A percentile compares a stretch with the other conserved stretches of the same genome.
These are phyloP conservation scores for Patella vulgata DNA, from an alignment of 1,140 invertebrate species.

Conservation along the genomic window DNA sequence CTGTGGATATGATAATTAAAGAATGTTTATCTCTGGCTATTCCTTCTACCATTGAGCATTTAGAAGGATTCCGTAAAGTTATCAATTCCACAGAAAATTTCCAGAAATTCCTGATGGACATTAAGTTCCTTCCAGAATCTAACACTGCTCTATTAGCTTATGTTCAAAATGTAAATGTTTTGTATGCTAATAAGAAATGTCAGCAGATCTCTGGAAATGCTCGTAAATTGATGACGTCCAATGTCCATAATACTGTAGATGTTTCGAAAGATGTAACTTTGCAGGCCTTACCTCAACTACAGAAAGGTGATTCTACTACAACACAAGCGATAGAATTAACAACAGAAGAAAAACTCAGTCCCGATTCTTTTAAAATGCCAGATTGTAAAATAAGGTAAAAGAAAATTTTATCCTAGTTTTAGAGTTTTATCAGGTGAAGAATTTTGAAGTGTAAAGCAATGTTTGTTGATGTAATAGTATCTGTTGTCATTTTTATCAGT, in stretches of 20 bases:
- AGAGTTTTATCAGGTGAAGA: too few species aligned
- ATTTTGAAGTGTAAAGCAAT: too few species aligned
- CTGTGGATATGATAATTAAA: slow-evolving; percentile 76
- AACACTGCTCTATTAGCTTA: slow-evolving; percentile 74
- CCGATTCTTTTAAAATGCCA: slow-evolving; percentile 60
- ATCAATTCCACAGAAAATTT: slow-evolving; percentile 75
- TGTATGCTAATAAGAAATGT: slow-evolving; percentile 83
- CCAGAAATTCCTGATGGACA: slow-evolving; percentile 69
- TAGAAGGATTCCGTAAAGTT: slow-evolving; percentile 75
- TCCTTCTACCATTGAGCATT: slow-evolving; percentile 77
- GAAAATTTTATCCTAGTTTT: too few species aligned
- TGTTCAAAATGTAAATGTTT: slow-evolving; percentile 78
- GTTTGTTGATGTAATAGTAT: too few species aligned
- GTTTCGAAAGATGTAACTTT: slow-evolving; percentile 60
- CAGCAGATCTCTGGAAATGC: slow-evolving; percentile 78
- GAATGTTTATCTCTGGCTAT: slow-evolving; percentile 81
- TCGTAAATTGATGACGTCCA: slow-evolving; percentile 79
- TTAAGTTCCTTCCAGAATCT: slow-evolving; percentile 62
- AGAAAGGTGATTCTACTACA: slow-evolving; percentile 14
- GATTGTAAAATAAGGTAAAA: slow-evolving; percentile 75
- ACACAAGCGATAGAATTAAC: slow-evolving; percentile 30
- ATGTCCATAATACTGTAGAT: slow-evolving; percentile 80
- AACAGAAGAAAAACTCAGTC: slow-evolving; percentile 47
- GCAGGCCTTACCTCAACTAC: slow-evolving; percentile 40
- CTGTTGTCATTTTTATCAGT: too few species aligned